A percentile compares a stretch with the other conserved stretches of the same genome.
Conservation (phyloP, 2,797 vertebrate genomes). For the Gambusia yucatana region DNA sequence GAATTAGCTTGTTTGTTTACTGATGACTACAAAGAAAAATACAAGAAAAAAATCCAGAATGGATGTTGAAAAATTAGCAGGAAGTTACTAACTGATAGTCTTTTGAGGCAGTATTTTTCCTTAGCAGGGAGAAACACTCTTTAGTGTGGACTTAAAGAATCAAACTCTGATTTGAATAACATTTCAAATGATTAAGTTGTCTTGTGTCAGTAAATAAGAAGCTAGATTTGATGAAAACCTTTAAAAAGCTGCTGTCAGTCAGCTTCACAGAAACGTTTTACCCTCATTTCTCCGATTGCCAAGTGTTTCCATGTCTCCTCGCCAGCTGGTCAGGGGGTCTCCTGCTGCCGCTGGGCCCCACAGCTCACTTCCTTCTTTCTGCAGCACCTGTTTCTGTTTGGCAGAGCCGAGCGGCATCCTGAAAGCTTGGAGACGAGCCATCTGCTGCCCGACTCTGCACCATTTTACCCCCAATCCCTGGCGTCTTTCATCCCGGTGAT, state of each 20-base stretch:
- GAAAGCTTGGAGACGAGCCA: slow-evolving; percentile 75
- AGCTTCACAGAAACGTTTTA: slow-evolving; percentile 23
- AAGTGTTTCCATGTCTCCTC: slow-evolving; percentile 60
- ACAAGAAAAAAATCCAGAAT: background rate
- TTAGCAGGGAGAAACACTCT: background rate
- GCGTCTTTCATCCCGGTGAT: slow-evolving; percentile 38
- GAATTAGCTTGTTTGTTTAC: background rate
- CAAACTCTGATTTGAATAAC: background rate
- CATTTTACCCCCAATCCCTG: slow-evolving; percentile 57
- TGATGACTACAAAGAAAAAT: background rate
- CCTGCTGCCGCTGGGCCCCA: slow-evolving; percentile 73
- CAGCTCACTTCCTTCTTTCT: slow-evolving; percentile 78
- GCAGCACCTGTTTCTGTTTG: slow-evolving; percentile 82
- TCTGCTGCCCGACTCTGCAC: slow-evolving; percentile 67
- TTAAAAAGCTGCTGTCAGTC: slow-evolving; percentile 16
- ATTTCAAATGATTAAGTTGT: background rate
- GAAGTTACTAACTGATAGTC: background rate
- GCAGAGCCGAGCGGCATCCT: slow-evolving; percentile 65
- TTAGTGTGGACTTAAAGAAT: background rate
- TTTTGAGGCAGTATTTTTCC: background rate
- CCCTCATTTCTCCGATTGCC: slow-evolving; percentile 57
- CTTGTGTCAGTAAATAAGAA: background rate
- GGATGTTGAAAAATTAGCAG: background rate
- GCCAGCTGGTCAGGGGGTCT: slow-evolving; percentile 81
- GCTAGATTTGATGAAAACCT: background rate